Evolutionary conservation across 1,140 invertebrate species (phyloP).

Genomic region (Cyclargus thomasi): DNA sequence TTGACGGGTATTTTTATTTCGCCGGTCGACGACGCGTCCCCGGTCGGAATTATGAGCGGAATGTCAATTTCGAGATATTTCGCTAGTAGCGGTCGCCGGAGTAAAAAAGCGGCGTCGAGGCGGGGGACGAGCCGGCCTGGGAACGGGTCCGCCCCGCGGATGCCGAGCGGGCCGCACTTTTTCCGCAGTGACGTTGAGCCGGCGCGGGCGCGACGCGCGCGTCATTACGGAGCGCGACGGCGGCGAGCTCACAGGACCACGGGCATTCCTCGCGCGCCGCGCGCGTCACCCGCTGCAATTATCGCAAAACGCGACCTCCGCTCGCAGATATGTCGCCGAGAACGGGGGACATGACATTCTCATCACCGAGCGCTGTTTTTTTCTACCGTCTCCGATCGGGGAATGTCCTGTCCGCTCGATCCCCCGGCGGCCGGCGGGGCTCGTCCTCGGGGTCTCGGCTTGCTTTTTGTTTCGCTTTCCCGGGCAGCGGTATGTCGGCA

Average conservation of each 20-base stretch:
- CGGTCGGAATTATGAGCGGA: conserved; percentile 62
- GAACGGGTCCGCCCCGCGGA: conserved; percentile 51
- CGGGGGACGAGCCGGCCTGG: conserved; percentile 43
- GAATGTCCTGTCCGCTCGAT: conserved; percentile 48
- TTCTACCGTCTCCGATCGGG: conserved; percentile 49
- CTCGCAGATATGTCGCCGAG: conserved; percentile 72
- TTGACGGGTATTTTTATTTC: conserved; percentile 53
- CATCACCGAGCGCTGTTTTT: conserved; percentile 67
- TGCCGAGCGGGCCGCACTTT: conserved; percentile 50
- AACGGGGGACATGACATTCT: conserved; percentile 72
- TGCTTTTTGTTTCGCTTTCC: conserved; percentile 40
- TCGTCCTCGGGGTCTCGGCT: conserved; percentile 45
- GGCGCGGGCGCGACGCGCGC: not conserved
- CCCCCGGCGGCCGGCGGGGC: conserved; percentile 45
- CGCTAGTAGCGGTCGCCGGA: conserved; percentile 60
- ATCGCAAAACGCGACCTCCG: conserved; percentile 66
- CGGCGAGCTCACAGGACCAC: conserved; percentile 57
- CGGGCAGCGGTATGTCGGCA: conserved; percentile 52
- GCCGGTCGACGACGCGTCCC: conserved; percentile 55
- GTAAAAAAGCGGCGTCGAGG: conserved; percentile 51
- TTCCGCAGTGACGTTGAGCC: conserved; percentile 61
- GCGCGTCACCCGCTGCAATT: conserved; percentile 70
- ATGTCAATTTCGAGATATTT: conserved; percentile 72
- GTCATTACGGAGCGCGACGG: conserved; percentile 69
- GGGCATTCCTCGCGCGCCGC: conserved; percentile 57